Conservation (phyloP, 2,888 invertebrate genomes). For the Leptothorax acervorum region DNA sequence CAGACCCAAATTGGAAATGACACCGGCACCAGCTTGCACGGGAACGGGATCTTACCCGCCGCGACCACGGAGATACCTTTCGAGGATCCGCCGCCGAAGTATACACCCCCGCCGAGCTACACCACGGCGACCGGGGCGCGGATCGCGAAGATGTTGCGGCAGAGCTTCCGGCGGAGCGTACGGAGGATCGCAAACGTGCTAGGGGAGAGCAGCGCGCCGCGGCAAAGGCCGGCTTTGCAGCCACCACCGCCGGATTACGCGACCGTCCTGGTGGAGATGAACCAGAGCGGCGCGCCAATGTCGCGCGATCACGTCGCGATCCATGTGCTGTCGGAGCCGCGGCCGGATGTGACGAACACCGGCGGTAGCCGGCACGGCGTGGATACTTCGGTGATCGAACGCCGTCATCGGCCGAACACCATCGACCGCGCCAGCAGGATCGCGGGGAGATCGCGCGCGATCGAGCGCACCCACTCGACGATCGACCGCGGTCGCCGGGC, state of each 20-base stretch:
- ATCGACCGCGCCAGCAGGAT: slow-evolving; percentile 78
- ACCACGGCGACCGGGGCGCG: slow-evolving; percentile 96
- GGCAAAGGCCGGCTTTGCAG: slow-evolving; percentile 81
- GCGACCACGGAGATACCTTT: slow-evolving; percentile 82
- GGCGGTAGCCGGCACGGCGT: background rate
- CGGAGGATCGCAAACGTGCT: slow-evolving; percentile 88
- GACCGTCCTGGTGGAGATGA: slow-evolving; percentile 89
- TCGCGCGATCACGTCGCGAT: slow-evolving; percentile 68
- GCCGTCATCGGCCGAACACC: slow-evolving; percentile 78
- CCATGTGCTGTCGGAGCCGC: slow-evolving; percentile 71
- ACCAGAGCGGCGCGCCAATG: slow-evolving; percentile 78
- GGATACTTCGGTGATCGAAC: slow-evolving; percentile 1
- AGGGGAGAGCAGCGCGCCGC: slow-evolving; percentile 85
- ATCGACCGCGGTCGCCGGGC: slow-evolving; percentile 73
- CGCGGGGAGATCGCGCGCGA: slow-evolving; percentile 68
- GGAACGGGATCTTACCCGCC: slow-evolving; percentile 80
- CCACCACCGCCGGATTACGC: slow-evolving; percentile 89
- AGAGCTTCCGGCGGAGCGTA: slow-evolving; percentile 93
- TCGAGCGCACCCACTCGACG: slow-evolving; percentile 79
- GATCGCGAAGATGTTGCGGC: slow-evolving; percentile 91
- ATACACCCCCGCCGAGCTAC: slow-evolving; percentile 97
- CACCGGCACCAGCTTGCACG: slow-evolving; percentile 77
- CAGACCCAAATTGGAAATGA: slow-evolving; percentile 77
- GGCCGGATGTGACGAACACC: slow-evolving; percentile 68
- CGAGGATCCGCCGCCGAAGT: slow-evolving; percentile 95